Conservation (phyloP, 2,888 invertebrate genomes). For the Neria commutata region DNA sequence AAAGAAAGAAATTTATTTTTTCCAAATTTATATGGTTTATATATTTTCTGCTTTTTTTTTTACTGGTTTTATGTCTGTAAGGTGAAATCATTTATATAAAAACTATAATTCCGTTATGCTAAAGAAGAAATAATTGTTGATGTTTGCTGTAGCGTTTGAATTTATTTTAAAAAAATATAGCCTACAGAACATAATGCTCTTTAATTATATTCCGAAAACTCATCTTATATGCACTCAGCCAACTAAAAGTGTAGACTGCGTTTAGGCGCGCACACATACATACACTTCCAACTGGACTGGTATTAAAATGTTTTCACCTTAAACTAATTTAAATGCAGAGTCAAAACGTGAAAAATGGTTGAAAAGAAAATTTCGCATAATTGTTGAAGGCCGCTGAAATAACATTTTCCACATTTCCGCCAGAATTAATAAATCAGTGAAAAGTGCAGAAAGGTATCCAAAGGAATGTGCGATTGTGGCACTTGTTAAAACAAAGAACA, state of each 20-base stretch:
- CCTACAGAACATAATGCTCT: too few species aligned
- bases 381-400: constrained; percentile 2
- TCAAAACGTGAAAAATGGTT: not conserved
- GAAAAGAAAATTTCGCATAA: not conserved
- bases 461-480: not conserved
- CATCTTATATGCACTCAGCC: too few species aligned
- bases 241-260: not conserved
- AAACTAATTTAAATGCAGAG: not conserved
- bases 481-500: too few species aligned
- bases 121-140: not conserved
- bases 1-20: too few species aligned
- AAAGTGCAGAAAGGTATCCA: not conserved
- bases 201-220: too few species aligned
- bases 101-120: not conserved
- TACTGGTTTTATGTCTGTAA: too few species aligned
- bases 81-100: too few species aligned
- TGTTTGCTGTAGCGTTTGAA: too few species aligned
- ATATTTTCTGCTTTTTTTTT: too few species aligned
- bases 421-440: not conserved
- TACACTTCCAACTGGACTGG: not conserved
- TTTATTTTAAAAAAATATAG: too few species aligned
- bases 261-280: not conserved
- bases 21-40: too few species aligned
- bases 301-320: not conserved
- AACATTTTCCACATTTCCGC: constrained; percentile 6